A percentile compares a stretch with the other conserved stretches of the same genome.
phyloP scores from a whole-genome alignment of 2,113 vertebrate genomes.

The Tretioscincus oriximinensis region DNA sequence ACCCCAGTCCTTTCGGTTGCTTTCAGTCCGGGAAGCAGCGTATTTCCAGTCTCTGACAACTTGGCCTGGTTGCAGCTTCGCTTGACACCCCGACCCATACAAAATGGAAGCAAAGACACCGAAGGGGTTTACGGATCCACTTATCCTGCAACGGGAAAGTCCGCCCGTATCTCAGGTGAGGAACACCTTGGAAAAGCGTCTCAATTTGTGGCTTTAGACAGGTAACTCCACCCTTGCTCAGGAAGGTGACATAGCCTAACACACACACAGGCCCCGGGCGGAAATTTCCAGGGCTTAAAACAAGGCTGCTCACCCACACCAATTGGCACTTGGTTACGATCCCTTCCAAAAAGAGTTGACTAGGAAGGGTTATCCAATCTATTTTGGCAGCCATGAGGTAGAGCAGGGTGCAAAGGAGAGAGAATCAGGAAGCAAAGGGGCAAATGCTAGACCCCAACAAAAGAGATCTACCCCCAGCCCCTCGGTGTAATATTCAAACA shows the following conservation, averaged over 20 bases:
- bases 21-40: no score
- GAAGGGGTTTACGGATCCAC: no score
- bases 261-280: no score
- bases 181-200: not conserved
- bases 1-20: no score
- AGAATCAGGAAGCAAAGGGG: not conserved
- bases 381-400: not conserved
- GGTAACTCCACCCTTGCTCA: not conserved
- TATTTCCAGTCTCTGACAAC: no score
- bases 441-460: not conserved
- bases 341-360: not conserved
- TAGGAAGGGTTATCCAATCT: no score
- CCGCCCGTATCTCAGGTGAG: not conserved
- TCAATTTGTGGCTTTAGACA: not conserved
- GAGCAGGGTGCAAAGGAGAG: not conserved
- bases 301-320: no score
- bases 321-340: not conserved
- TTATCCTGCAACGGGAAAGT: not conserved
- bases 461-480: not conserved
- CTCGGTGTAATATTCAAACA: no score
- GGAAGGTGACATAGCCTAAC: no score
- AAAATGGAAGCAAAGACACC: not conserved
- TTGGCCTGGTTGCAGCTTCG: not conserved
- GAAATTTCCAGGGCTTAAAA: not conserved
- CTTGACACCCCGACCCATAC: not conserved